Percentiles rank a stretch among this genome's conserved stretches.
Conservation (phyloP, 2,888 invertebrate species). For the Agapostemon virescens region DNA sequence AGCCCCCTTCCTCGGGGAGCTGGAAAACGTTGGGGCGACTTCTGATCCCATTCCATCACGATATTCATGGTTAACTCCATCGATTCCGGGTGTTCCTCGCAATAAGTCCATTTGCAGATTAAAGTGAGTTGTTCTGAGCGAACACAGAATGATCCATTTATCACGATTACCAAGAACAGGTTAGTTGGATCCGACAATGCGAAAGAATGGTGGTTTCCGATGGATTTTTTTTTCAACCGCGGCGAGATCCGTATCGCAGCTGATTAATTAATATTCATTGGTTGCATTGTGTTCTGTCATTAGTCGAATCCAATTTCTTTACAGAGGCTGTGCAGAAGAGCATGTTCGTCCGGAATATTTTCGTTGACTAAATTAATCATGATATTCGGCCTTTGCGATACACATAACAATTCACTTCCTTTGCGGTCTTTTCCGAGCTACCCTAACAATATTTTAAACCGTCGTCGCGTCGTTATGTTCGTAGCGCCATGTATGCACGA, state of each 20-base stretch:
- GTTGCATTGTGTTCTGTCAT: background rate
- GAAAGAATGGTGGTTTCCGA: constrained; percentile 9
- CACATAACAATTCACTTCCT: background rate
- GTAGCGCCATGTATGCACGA: background rate
- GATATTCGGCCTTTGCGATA: background rate
- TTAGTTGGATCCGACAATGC: background rate
- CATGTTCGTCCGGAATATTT: background rate
- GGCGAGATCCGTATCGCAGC: background rate
- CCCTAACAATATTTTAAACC: background rate
- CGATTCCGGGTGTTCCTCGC: background rate
- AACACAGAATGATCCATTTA: background rate
- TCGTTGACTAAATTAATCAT: constrained; percentile 1
- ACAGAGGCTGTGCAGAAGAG: background rate
- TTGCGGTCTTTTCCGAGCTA: background rate
- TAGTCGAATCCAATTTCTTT: background rate
- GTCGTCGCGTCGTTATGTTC: background rate
- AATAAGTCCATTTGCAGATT: constrained; percentile 18
- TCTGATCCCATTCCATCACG: background rate
- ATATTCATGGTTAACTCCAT: constrained; percentile 31
- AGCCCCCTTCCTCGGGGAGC: background rate
- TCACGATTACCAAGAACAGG: constrained; percentile 1
- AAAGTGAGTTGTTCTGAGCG: constrained; percentile 3
- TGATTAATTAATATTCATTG: background rate
- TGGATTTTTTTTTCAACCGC: background rate
- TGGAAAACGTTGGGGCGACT: background rate